These are phyloP conservation scores for Heliconius melpomene DNA, from an alignment of 1,140 invertebrate species.

Conservation along the genomic window DNA sequence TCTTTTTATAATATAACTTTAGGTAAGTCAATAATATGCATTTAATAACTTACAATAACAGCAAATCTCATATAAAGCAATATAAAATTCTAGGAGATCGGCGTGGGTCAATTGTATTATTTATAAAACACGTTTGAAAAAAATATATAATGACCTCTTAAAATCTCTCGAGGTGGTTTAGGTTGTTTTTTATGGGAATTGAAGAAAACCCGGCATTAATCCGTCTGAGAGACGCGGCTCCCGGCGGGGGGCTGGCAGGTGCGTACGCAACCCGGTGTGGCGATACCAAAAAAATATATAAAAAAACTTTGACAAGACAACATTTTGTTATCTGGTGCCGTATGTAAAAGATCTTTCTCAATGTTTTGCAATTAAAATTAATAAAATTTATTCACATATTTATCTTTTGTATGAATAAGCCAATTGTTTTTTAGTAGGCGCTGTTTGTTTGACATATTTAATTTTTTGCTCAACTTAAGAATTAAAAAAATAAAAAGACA, in stretches of 20 bases:
- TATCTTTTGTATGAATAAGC: background rate
- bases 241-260: slow-evolving; percentile 68
- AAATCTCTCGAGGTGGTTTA: slow-evolving; percentile 48
- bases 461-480: background rate
- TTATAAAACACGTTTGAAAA: slow-evolving; percentile 47
- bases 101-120: slow-evolving; percentile 50
- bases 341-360: slow-evolving; percentile 24
- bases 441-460: background rate
- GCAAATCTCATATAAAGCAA: slow-evolving; percentile 4
- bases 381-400: background rate
- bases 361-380: slow-evolving; percentile 8
- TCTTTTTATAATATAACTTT: slow-evolving; percentile 10
- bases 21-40: background rate
- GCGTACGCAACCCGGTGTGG: slow-evolving; percentile 47
- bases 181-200: slow-evolving; percentile 47
- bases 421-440: background rate
- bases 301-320: slow-evolving; percentile 45
- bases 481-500: too few relatives aligned
- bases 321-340: slow-evolving; percentile 39
- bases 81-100: slow-evolving; percentile 23
- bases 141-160: slow-evolving; percentile 57
- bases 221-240: slow-evolving; percentile 56
- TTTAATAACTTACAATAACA: background rate
- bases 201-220: slow-evolving; percentile 64
- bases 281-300: slow-evolving; percentile 45